Conservation (phyloP, 2,888 invertebrate genomes). For the Argyra leucocephala region DNA sequence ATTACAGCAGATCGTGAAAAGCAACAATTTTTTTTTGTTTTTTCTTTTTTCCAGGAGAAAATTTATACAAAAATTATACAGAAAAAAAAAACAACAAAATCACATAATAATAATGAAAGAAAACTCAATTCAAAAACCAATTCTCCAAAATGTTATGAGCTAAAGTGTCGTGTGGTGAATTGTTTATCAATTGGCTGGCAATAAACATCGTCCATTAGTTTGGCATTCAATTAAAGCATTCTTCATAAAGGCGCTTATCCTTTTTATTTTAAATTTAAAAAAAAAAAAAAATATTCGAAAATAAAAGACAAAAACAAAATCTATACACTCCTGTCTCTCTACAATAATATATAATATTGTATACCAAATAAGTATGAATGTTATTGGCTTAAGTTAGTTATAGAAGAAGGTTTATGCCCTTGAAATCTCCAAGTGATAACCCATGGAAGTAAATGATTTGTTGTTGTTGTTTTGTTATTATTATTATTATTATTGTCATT, state of each 20-base stretch:
- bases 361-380: too few relatives aligned
- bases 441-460: not conserved
- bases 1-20: too few relatives aligned
- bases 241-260: conserved; percentile 4
- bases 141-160: conserved; percentile 1
- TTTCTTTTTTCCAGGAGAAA: too few relatives aligned
- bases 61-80: too few relatives aligned
- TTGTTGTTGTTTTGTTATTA: too few relatives aligned
- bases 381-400: too few relatives aligned
- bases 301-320: not conserved
- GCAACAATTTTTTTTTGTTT: too few relatives aligned
- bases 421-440: conserved; percentile 6
- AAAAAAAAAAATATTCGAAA: too few relatives aligned
- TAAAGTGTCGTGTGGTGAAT: conserved; percentile 14
- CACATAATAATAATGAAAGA: too few relatives aligned
- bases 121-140: not conserved
- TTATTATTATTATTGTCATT: not conserved
- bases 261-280: not conserved
- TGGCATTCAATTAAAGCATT: conserved; percentile 6
- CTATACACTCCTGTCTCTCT: not conserved
- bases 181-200: conserved; percentile 12
- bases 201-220: conserved; percentile 6
- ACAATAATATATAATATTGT: too few relatives aligned
- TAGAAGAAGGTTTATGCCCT: not conserved
- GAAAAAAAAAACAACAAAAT: too few relatives aligned